Evolutionary conservation across 2,888 invertebrate species (phyloP).

Genomic region (Lysandra coridon): DNA sequence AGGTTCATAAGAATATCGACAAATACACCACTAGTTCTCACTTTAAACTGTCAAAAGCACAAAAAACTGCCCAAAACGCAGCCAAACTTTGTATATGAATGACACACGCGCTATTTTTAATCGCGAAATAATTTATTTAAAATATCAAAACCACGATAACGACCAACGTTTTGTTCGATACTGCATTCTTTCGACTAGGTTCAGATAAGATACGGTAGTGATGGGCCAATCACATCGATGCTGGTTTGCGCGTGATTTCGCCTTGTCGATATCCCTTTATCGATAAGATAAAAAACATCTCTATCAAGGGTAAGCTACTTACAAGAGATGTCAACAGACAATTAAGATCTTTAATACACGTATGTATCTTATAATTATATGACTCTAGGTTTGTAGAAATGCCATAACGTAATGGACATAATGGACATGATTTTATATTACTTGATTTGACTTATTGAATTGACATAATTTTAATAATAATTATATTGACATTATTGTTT

Average conservation of each 20-base stretch:
- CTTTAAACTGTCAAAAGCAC: neutral
- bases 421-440: too few relatives aligned
- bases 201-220: constrained; percentile 51
- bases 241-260: constrained; percentile 66
- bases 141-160: constrained; percentile 33
- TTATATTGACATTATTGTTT: too few relatives aligned
- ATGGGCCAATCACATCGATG: constrained; percentile 57
- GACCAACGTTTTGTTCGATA: constrained; percentile 44
- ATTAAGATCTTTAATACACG: neutral
- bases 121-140: neutral
- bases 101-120: neutral
- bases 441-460: too few relatives aligned
- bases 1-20: too few relatives aligned
- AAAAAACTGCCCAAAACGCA: neutral
- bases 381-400: neutral
- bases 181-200: constrained; percentile 49
- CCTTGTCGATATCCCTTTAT: constrained; percentile 56
- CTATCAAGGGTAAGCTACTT: constrained; percentile 19
- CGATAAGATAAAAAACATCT: constrained; percentile 53
- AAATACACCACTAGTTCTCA: neutral
- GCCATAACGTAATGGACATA: too few relatives aligned
- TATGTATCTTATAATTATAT: neutral
- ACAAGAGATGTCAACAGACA: neutral
- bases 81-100: neutral
- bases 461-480: too few relatives aligned